Conservation (phyloP, 1,140 invertebrate species). For the Lucilia cuprina region DNA sequence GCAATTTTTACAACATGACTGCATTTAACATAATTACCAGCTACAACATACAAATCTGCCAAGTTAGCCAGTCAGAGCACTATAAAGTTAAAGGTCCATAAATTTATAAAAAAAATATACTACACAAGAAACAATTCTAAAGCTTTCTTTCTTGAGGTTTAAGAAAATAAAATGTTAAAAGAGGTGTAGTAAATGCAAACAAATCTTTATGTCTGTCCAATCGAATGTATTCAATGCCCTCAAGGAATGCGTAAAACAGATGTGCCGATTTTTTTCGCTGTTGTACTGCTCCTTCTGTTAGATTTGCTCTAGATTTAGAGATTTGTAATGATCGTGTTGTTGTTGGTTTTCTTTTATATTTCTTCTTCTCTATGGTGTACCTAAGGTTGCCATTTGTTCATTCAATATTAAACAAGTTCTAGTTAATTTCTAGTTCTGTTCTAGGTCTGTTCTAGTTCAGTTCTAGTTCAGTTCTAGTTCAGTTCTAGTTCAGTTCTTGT, state of each 20-base stretch:
- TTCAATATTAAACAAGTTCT: too few species aligned
- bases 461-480: too few species aligned
- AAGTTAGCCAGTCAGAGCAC: not conserved
- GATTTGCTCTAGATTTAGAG: constrained; percentile 4
- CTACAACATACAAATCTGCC: constrained; percentile 2
- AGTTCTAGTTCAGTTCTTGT: too few species aligned
- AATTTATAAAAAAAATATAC: not conserved
- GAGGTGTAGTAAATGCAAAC: not conserved
- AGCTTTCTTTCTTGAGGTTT: not conserved
- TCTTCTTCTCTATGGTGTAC: not conserved
- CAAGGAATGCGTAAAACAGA: constrained; percentile 9
- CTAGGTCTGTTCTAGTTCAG: too few species aligned
- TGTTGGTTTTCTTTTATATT: not conserved
- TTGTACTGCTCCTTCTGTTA: not conserved
- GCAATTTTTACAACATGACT: constrained; percentile 15
- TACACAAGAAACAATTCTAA: not conserved
- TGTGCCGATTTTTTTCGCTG: not conserved
- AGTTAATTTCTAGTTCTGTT: too few species aligned
- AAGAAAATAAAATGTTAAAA: not conserved
- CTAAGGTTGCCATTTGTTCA: not conserved
- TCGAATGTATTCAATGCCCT: not conserved
- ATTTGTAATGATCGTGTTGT: not conserved
- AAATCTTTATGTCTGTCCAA: not conserved
- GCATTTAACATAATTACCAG: constrained; percentile 17
- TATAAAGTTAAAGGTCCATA: constrained; percentile 1